Evolutionary conservation across 2,888 invertebrate species (phyloP).

Genomic region (Cephus nigrinus): DNA sequence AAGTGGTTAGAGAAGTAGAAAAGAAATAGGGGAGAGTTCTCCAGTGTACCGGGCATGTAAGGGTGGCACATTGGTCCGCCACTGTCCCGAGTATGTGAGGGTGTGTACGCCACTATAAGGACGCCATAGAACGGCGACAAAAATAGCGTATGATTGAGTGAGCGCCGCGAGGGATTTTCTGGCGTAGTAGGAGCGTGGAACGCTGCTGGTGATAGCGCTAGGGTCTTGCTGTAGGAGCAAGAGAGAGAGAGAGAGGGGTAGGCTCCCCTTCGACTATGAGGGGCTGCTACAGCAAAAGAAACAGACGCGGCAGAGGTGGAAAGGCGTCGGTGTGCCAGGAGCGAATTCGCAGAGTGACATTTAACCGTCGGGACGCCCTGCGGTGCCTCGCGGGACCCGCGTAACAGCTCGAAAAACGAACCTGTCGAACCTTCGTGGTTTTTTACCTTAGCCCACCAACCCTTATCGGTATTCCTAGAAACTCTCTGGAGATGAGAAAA

Average conservation of each 20-base stretch:
- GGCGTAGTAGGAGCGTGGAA: not conserved
- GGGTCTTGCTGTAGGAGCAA: not conserved
- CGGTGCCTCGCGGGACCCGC: slow-evolving; percentile 28
- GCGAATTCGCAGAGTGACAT: slow-evolving; percentile 35
- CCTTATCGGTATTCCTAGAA: not conserved
- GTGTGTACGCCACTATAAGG: slow-evolving; percentile 6
- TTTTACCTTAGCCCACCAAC: not conserved
- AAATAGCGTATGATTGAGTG: slow-evolving; percentile 63
- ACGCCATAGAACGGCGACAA: slow-evolving; percentile 44
- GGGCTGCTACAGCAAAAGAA: not conserved
- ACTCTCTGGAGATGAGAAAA: not conserved
- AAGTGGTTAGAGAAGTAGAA: not conserved
- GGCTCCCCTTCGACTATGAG: not conserved
- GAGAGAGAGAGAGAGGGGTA: not conserved
- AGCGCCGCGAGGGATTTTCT: slow-evolving; percentile 59
- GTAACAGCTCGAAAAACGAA: slow-evolving; percentile 30
- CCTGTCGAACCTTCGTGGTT: slow-evolving; percentile 22
- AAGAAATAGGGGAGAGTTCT: slow-evolving; percentile 9
- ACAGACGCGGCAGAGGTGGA: not conserved
- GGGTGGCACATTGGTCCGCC: not conserved
- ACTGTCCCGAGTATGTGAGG: not conserved
- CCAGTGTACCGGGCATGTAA: not conserved
- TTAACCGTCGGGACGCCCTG: slow-evolving; percentile 38
- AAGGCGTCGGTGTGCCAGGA: not conserved
- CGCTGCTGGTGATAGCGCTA: not conserved